Conservation (phyloP, 2,888 invertebrate species). For the Lepidocyrtinus sp. region DNA sequence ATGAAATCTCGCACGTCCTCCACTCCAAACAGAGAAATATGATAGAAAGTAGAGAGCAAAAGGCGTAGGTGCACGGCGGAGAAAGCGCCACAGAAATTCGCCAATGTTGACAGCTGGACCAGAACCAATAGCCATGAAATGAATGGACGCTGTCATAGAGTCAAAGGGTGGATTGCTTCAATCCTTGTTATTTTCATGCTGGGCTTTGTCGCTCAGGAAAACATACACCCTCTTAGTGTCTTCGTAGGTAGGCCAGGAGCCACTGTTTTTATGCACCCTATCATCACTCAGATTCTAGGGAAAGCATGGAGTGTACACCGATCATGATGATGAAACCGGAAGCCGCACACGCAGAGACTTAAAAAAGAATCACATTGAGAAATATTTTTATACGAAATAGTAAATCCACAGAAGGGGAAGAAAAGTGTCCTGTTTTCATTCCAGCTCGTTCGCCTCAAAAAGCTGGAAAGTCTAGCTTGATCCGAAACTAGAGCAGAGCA, state of each 20-base stretch:
- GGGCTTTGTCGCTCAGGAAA: constrained; percentile 1
- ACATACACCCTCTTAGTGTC: too few relatives aligned
- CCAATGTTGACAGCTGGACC: constrained; percentile 13
- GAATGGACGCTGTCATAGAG: constrained; percentile 1
- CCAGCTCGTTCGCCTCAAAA: not conserved
- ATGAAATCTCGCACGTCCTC: not conserved
- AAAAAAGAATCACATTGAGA: not conserved
- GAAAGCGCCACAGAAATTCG: too few relatives aligned
- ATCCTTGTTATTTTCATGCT: constrained; percentile 11
- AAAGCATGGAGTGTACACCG: not conserved
- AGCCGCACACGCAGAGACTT: constrained; percentile 7
- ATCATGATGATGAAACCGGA: not conserved
- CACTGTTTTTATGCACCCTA: constrained; percentile 3
- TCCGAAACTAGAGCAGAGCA: not conserved
- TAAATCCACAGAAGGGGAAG: not conserved
- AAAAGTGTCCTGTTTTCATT: constrained; percentile 4
- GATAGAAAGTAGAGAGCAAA: not conserved
- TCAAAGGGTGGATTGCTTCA: not conserved
- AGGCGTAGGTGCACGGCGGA: not conserved
- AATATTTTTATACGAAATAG: constrained; percentile 7
- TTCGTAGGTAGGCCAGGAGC: too few relatives aligned
- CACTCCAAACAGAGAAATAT: not conserved
- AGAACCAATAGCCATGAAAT: constrained; percentile 11
- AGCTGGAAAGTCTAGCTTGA: not conserved
- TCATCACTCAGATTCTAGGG: not conserved